Evolutionary conservation across 2,797 vertebrate species (phyloP).

Genomic region (Manis javanica): DNA sequence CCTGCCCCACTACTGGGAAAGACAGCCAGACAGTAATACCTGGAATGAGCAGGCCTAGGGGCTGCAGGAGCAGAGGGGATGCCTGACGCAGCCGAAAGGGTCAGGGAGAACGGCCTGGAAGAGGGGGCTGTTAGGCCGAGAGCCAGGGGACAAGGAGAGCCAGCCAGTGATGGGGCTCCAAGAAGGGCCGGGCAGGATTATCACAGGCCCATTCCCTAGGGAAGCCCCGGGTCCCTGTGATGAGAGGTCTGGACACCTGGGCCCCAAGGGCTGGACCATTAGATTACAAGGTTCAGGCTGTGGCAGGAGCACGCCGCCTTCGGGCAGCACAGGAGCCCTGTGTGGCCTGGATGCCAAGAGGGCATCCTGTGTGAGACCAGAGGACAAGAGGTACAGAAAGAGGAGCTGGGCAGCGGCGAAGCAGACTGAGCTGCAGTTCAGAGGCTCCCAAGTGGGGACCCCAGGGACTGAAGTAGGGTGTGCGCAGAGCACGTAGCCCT

Average conservation of each 20-base stretch:
- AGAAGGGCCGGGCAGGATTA: background rate
- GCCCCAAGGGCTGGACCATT: background rate
- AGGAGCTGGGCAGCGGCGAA: background rate
- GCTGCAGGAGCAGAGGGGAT: background rate
- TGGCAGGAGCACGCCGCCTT: background rate
- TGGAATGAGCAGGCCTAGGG: rapidly evolving
- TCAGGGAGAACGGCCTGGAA: background rate
- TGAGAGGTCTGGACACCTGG: background rate
- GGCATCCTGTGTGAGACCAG: background rate
- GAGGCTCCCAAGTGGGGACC: background rate
- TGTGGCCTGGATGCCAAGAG: background rate
- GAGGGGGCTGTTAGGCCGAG: background rate
- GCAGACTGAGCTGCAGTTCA: background rate
- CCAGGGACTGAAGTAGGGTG: background rate
- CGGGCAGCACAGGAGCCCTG: background rate
- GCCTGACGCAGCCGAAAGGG: background rate
- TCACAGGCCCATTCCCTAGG: background rate
- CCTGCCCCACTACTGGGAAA: background rate
- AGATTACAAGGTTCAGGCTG: background rate
- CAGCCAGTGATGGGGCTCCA: too few relatives aligned
- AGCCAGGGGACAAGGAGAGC: background rate
- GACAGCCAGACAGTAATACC: background rate
- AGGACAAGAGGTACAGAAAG: background rate
- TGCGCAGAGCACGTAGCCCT: background rate
- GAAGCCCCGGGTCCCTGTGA: background rate